Conservation (phyloP, 1,140 invertebrate genomes). For the Subanguina moxae region DNA sequence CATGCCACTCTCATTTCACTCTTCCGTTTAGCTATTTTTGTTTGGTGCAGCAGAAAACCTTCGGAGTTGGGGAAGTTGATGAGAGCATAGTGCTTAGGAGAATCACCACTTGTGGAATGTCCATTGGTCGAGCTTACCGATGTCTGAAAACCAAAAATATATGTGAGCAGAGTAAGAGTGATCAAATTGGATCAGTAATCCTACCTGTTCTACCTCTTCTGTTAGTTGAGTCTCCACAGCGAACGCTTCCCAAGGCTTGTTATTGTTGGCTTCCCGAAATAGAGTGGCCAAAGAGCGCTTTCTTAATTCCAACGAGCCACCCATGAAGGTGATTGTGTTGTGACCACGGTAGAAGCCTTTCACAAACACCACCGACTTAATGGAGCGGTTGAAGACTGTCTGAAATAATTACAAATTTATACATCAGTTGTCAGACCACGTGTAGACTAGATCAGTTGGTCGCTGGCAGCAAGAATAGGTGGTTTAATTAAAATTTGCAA, state of each 20-base stretch:
- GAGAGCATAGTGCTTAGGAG: slow-evolving; percentile 24
- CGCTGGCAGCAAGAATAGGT: too few relatives aligned
- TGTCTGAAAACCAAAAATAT: too few relatives aligned
- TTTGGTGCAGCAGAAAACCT: slow-evolving; percentile 40
- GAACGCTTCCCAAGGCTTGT: slow-evolving; percentile 30
- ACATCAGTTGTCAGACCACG: too few relatives aligned
- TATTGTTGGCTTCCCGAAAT: slow-evolving; percentile 34
- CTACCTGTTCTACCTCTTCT: slow-evolving; percentile 6
- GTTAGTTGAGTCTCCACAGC: slow-evolving; percentile 28
- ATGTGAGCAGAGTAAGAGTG: too few relatives aligned
- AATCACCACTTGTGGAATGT: background rate
- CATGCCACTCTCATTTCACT: slow-evolving; percentile 37
- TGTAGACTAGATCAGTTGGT: too few relatives aligned
- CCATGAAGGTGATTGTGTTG: slow-evolving; percentile 42
- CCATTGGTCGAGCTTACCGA: background rate
- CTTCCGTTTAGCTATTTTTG: slow-evolving; percentile 24
- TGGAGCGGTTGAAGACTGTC: background rate
- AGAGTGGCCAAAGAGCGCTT: slow-evolving; percentile 35
- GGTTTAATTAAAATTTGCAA: too few relatives aligned
- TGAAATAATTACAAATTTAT: too few relatives aligned
- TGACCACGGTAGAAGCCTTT: slow-evolving; percentile 45
- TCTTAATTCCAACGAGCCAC: slow-evolving; percentile 34
- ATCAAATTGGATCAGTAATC: background rate
- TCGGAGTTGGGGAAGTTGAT: slow-evolving; percentile 44
- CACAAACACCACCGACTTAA: slow-evolving; percentile 27